Percentiles rank a stretch among this genome's conserved stretches.
Conservation (phyloP, 1,140 invertebrate species). For the Eupristina koningsbergeri region DNA sequence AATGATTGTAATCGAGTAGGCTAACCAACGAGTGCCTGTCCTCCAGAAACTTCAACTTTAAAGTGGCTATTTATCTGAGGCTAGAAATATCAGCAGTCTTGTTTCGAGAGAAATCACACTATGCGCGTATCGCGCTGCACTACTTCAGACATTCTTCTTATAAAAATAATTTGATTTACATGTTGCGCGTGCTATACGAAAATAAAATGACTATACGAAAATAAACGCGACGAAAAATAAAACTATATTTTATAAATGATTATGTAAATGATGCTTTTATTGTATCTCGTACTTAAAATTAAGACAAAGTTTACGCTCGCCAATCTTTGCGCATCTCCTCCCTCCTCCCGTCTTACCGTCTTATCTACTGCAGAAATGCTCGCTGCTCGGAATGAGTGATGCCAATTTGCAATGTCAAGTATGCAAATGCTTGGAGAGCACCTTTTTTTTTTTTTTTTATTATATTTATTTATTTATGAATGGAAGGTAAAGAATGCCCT, state of each 20-base stretch:
- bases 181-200: background rate
- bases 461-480: background rate
- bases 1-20: background rate
- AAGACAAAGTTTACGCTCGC: background rate
- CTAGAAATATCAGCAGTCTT: background rate
- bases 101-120: background rate
- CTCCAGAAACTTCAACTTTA: background rate
- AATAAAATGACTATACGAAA: background rate
- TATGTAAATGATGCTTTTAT: background rate
- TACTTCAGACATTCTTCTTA: background rate
- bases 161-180: conserved; percentile 10
- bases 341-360: too few species aligned
- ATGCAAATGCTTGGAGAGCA: background rate
- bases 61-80: background rate
- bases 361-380: too few species aligned
- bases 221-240: background rate
- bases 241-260: background rate
- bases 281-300: background rate
- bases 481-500: background rate
- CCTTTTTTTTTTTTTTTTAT: too few species aligned
- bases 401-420: too few species aligned
- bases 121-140: background rate
- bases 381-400: background rate
- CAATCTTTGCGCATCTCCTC: too few species aligned
- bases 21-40: background rate